A percentile compares a stretch with the other conserved stretches of the same genome.
These are phyloP conservation scores for Tinamus guttatus DNA, from an alignment of 2,113 vertebrate species.

Conservation along the genomic window DNA sequence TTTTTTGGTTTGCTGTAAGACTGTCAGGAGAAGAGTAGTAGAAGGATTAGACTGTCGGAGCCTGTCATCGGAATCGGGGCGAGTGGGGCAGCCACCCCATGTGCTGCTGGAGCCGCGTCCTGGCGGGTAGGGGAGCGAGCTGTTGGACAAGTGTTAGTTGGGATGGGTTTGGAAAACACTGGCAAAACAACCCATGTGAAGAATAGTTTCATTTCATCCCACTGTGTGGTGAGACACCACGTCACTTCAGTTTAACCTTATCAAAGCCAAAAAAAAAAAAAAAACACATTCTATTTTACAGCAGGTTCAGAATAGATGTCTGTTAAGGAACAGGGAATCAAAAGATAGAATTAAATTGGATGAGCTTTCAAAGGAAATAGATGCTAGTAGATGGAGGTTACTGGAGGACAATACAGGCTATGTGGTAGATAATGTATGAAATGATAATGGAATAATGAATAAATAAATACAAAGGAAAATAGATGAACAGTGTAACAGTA, in stretches of 20 bases:
- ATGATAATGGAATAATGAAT: not conserved
- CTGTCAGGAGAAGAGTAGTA: not conserved
- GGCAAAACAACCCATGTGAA: not conserved
- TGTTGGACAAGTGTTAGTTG: not conserved
- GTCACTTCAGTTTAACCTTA: not conserved
- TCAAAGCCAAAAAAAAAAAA: not conserved
- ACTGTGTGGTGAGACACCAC: no score
- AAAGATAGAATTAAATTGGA: not conserved
- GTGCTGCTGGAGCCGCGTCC: not conserved
- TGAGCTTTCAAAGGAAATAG: not conserved
- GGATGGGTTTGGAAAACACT: not conserved
- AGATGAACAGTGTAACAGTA: not conserved
- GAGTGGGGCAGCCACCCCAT: not conserved
- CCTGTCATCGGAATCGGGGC: not conserved
- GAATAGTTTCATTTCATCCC: not conserved
- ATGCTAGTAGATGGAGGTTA: not conserved
- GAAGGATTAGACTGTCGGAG: not conserved
- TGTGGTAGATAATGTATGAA: not conserved
- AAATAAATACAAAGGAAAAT: not conserved
- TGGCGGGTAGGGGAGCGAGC: not conserved
- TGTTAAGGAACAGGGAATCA: not conserved
- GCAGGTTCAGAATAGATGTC: not conserved
- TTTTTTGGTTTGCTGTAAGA: not conserved
- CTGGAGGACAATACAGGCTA: not conserved
- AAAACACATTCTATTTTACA: not conserved